Percentiles rank a stretch among this genome's conserved stretches.
These are phyloP conservation scores for Megalops cyprinoides DNA, from an alignment of 2,797 vertebrate genomes.

Conservation along the genomic window DNA sequence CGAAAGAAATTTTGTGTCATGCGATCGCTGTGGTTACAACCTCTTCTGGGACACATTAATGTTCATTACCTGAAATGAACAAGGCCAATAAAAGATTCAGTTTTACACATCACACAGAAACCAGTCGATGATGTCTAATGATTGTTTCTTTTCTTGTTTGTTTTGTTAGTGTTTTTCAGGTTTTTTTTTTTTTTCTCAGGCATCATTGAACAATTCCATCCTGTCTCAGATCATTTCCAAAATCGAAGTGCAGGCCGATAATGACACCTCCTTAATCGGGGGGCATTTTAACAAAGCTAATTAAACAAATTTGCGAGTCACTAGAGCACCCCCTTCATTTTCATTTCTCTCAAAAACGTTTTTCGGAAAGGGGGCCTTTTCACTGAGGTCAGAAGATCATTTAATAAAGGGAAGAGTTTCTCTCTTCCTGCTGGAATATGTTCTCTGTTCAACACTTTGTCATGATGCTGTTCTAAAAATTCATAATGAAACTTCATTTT, in stretches of 20 bases:
- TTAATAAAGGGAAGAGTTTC: no score
- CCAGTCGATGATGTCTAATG: constrained; percentile 15
- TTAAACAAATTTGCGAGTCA: neutral
- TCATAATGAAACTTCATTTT: no score
- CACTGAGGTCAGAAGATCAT: no score
- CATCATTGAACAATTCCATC: neutral
- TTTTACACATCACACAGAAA: neutral
- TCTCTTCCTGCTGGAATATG: no score
- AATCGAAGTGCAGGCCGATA: neutral
- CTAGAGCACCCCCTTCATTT: no score
- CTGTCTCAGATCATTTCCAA: neutral
- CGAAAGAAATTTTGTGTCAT: neutral
- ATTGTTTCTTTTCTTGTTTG: neutral
- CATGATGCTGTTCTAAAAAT: no score
- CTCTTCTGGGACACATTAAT: neutral
- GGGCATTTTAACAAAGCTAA: neutral
- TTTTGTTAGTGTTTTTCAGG: no score
- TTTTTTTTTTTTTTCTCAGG: no score
- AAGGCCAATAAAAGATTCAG: neutral
- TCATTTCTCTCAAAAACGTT: no score
- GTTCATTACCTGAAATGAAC: constrained; percentile 9
- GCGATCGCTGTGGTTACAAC: neutral
- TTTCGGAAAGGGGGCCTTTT: no score
- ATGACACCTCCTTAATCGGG: neutral
- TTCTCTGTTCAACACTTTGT: no score